Evolutionary conservation across 2,888 invertebrate genomes (phyloP), one percentile per base, ranked within the genome.

Genomic region (Cloeon dipterum): DNA sequence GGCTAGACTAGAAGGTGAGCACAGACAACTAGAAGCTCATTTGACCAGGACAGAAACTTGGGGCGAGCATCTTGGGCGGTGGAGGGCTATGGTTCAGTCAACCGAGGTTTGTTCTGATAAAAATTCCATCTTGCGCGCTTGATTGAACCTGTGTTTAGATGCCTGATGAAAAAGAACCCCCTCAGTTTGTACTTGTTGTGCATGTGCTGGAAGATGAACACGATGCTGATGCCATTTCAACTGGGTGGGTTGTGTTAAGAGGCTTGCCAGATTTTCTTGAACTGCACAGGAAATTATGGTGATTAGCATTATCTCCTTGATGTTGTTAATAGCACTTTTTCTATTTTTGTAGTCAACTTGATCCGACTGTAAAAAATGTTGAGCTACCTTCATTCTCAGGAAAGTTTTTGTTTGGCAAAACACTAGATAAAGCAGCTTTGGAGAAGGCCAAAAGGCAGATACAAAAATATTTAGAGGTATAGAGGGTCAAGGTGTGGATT

Each of bases 51-150:
- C 88, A 0, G 83, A 86, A 57, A 70, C 76, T 35, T 89, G 89
- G 89, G 78, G 81, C 0, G 83, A 85, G 46, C 81, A 88, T 53
- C 61, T 88, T 44, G 86, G 88, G 17, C 68, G 69, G 44, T 89
- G 89, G 89, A 68, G 76, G 41, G 85, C 85, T 5, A 70, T 74
- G 29, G 77, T 88, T 18, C 78, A 81, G 52, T 77, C 74, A 50
- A 78, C 78, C 5, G 81, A 83, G 61, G 75, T 78, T n/a, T 3
- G 16, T 3, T 13, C 16, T 13, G 13, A 32, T 11, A 32, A 13
- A 32, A 32, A 32, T 2, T 19, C 17, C 34, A 20, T 18, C 14
- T 38, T 32, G 8, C 32, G 35, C 10, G 23, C 14, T 20, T 36
- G 2, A 39, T 16, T 34, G 32, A 17, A 26, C 20, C 41, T 38